Evolutionary conservation across 1,140 invertebrate genomes (phyloP).

Genomic region (Planococcus citri): DNA sequence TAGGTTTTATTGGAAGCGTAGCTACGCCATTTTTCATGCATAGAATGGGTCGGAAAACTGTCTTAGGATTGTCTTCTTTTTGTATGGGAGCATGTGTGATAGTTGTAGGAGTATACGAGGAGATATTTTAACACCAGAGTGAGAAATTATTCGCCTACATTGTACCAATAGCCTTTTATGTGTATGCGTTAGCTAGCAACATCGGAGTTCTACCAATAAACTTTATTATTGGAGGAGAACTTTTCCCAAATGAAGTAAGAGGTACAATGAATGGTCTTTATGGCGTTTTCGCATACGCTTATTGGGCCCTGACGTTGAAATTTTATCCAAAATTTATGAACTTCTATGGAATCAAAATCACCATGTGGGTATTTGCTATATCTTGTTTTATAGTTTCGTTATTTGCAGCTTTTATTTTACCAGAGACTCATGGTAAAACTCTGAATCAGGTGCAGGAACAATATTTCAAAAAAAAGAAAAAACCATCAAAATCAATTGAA

Average conservation of each 20-base stretch:
- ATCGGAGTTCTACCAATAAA: slow-evolving; percentile 34
- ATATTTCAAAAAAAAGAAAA: slow-evolving; percentile 7
- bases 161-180: not conserved
- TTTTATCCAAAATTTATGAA: slow-evolving; percentile 27
- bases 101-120: not conserved
- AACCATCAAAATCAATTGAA: no score
- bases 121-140: not conserved
- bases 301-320: not conserved
- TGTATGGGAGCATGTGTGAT: slow-evolving; percentile 14
- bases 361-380: slow-evolving; percentile 40
- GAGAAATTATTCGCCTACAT: not conserved
- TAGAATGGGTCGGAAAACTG: not conserved
- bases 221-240: slow-evolving; percentile 33
- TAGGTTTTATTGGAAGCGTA: not conserved
- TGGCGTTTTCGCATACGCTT: slow-evolving; percentile 35
- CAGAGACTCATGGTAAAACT: slow-evolving; percentile 67
- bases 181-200: slow-evolving; percentile 35
- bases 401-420: slow-evolving; percentile 51
- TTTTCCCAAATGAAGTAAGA: slow-evolving; percentile 38
- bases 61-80: not conserved
- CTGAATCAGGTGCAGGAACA: slow-evolving; percentile 53
- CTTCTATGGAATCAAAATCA: slow-evolving; percentile 37
- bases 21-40: not conserved
- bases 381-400: slow-evolving; percentile 38
- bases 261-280: slow-evolving; percentile 38